phyloP scores from a whole-genome alignment of 2,888 invertebrate species.

The Nymphalis urticae region DNA sequence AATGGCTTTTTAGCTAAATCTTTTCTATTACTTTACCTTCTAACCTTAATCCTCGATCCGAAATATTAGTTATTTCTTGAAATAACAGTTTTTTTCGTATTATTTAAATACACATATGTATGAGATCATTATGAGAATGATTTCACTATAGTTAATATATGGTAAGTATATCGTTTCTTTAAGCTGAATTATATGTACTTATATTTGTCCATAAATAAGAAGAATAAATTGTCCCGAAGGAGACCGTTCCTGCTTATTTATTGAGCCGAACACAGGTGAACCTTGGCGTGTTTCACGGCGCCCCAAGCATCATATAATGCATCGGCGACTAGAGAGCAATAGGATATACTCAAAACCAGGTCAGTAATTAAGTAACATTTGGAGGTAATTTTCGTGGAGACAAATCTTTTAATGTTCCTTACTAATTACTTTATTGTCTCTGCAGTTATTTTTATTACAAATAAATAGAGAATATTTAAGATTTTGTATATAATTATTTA shows the following conservation, averaged over 20 bases:
- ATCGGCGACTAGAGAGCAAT: slow-evolving; percentile 54
- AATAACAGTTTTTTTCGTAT: too few relatives aligned
- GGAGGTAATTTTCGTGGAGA: not conserved
- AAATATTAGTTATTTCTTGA: not conserved
- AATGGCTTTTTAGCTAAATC: too few relatives aligned
- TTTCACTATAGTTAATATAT: not conserved
- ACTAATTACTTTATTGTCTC: not conserved
- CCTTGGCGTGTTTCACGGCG: slow-evolving; percentile 62
- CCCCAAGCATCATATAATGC: slow-evolving; percentile 59
- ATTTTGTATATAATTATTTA: too few relatives aligned
- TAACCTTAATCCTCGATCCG: too few relatives aligned
- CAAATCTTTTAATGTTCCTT: not conserved
- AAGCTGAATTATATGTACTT: slow-evolving; percentile 2
- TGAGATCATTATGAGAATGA: not conserved
- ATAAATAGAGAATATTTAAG: too few relatives aligned
- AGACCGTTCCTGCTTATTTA: slow-evolving; percentile 61
- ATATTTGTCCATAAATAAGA: slow-evolving; percentile 59
- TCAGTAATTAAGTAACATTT: slow-evolving; percentile 1
- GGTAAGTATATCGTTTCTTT: not conserved
- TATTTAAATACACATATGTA: too few relatives aligned
- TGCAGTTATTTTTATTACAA: too few relatives aligned
- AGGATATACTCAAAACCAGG: slow-evolving; percentile 9
- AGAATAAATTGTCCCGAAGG: slow-evolving; percentile 62
- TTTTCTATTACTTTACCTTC: too few relatives aligned
- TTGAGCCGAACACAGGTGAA: slow-evolving; percentile 61